phyloP scores from a whole-genome alignment of 2,113 vertebrate species.

The Crotalus horridus region DNA sequence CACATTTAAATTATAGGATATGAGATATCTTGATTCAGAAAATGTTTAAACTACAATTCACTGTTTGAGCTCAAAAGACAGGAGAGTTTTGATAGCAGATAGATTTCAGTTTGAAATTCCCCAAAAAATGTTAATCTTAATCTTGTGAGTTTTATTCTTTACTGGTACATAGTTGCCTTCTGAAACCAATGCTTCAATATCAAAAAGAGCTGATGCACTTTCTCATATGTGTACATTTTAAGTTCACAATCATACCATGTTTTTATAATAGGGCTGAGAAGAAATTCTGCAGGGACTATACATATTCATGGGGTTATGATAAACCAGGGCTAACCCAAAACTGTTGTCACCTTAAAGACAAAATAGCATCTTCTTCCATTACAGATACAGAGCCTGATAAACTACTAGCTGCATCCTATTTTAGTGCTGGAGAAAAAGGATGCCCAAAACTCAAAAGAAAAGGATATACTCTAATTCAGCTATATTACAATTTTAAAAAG shows the following conservation, averaged over 20 bases:
- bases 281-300: neutral
- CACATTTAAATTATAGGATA: neutral
- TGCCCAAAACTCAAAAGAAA: neutral
- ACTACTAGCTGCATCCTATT: neutral
- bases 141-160: neutral
- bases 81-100: neutral
- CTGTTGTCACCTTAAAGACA: neutral
- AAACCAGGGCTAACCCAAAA: neutral
- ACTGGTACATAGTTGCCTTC: neutral
- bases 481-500: neutral
- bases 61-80: neutral
- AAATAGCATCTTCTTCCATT: neutral
- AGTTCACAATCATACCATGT: neutral
- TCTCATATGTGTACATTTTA: neutral
- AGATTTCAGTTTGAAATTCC: neutral
- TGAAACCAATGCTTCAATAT: neutral
- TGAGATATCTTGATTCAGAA: neutral
- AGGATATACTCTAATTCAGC: neutral
- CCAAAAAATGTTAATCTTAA: neutral
- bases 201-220: neutral
- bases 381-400: neutral
- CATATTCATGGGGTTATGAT: neutral
- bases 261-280: neutral
- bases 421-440: neutral
- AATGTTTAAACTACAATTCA: neutral